Percentiles rank a stretch among this genome's conserved stretches.
Conservation (phyloP, 2,113 vertebrate species). For the Oxyruncus cristatus region DNA sequence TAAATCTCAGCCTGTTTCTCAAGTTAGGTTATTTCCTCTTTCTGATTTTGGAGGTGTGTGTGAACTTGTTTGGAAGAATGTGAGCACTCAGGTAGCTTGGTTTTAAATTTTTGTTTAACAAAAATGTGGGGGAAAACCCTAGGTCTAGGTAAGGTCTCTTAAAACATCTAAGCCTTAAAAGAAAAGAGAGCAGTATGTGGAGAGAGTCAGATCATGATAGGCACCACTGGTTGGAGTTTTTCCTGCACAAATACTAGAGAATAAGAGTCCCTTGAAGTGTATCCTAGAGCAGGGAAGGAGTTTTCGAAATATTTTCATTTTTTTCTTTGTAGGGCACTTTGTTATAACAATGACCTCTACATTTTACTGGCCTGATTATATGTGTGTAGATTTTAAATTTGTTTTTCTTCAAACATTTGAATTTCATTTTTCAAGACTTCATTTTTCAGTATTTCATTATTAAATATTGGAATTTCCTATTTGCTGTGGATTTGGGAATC, state of each 20-base stretch:
- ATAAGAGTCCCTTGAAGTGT: neutral
- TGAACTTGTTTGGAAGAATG: conserved; percentile 41
- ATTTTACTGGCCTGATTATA: neutral
- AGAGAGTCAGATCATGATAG: neutral
- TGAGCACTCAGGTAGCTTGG: neutral
- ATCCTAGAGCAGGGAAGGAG: neutral
- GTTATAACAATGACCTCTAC: neutral
- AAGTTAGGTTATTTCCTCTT: conserved; percentile 12
- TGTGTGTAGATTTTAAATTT: accelerated
- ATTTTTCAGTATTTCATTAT: neutral
- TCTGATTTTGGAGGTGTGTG: neutral
- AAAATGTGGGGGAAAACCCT: neutral
- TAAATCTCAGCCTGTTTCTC: conserved; percentile 32
- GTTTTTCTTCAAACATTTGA: neutral
- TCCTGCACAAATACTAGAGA: neutral
- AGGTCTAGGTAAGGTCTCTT: neutral
- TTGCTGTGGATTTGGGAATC: neutral
- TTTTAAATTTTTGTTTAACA: conserved; percentile 33
- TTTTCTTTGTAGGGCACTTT: neutral
- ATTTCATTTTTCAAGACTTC: neutral
- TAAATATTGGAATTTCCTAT: neutral
- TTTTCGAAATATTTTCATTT: neutral
- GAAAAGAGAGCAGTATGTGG: neutral
- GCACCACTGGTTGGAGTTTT: neutral
- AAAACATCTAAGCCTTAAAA: neutral